Evolutionary conservation across 2,113 vertebrate genomes (phyloP).

Genomic region (Bagarius yarrelli): DNA sequence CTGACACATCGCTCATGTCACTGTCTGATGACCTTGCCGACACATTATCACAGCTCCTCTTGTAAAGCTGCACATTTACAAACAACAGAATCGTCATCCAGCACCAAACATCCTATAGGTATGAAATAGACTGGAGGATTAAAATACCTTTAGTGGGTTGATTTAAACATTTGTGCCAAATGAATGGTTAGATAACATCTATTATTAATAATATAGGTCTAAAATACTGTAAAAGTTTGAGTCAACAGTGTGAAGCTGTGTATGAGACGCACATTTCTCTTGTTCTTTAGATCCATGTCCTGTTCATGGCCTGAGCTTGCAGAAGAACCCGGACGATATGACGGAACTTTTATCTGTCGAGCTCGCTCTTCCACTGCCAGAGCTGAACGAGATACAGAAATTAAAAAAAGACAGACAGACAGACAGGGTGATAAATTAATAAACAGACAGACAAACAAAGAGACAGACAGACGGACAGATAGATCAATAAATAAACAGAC

Average conservation of each 20-base stretch:
- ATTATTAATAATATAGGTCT: no score
- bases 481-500: not conserved
- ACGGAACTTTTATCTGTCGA: constrained; percentile 88
- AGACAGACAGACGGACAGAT: not conserved
- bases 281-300: constrained; percentile 82
- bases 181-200: no score
- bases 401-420: not conserved
- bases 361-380: constrained; percentile 90
- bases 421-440: not conserved
- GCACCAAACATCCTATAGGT: not conserved
- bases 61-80: constrained; percentile 72
- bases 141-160: not conserved
- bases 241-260: not conserved
- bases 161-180: not conserved
- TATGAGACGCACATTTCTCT: constrained; percentile 67
- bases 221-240: no score
- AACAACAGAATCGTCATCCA: not conserved
- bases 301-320: constrained; percentile 88
- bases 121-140: not conserved
- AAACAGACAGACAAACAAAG: not conserved
- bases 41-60: constrained; percentile 93
- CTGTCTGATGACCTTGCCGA: constrained; percentile 96
- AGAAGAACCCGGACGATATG: constrained; percentile 86
- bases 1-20: constrained; percentile 94
- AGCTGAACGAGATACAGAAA: constrained; percentile 61